phyloP scores from a whole-genome alignment of 2,888 invertebrate genomes.

The Pammene fasciana region DNA sequence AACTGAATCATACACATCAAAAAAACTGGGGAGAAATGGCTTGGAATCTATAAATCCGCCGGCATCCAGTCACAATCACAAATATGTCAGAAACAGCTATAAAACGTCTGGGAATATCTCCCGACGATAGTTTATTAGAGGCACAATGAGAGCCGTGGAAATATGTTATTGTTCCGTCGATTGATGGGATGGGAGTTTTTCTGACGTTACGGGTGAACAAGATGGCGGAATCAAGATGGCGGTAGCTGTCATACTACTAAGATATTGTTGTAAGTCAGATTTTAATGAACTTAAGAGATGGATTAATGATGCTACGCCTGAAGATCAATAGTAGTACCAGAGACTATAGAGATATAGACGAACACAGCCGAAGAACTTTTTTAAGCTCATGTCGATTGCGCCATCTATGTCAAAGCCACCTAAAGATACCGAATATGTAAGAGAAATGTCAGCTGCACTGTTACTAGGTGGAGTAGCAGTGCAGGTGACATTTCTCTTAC shows the following conservation, averaged over 20 bases:
- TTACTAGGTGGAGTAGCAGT: too few species aligned
- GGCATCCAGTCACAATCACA: conserved; percentile 72
- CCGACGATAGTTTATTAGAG: conserved; percentile 75
- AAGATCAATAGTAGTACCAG: too few species aligned
- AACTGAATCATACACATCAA: conserved; percentile 63
- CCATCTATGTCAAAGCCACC: too few species aligned
- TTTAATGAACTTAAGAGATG: too few species aligned
- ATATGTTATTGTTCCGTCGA: conserved; percentile 59
- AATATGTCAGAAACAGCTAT: conserved; percentile 79
- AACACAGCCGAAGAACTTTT: too few species aligned
- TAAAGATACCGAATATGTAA: too few species aligned
- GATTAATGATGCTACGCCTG: too few species aligned
- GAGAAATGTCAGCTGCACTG: too few species aligned
- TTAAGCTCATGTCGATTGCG: too few species aligned
- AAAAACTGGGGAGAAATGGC: conserved; percentile 69
- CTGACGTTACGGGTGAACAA: conserved; percentile 7
- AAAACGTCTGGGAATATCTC: conserved; percentile 67
- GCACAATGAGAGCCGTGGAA: conserved; percentile 64
- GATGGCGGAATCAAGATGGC: background rate
- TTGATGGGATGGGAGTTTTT: conserved; percentile 57
- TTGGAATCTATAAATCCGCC: conserved; percentile 72
- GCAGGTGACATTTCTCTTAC: too few species aligned
- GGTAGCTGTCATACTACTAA: background rate
- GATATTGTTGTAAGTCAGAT: background rate
- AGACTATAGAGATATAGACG: too few species aligned